These are phyloP conservation scores for Zootermopsis nevadensis DNA, from an alignment of 2,888 invertebrate genomes.

Conservation along the genomic window DNA sequence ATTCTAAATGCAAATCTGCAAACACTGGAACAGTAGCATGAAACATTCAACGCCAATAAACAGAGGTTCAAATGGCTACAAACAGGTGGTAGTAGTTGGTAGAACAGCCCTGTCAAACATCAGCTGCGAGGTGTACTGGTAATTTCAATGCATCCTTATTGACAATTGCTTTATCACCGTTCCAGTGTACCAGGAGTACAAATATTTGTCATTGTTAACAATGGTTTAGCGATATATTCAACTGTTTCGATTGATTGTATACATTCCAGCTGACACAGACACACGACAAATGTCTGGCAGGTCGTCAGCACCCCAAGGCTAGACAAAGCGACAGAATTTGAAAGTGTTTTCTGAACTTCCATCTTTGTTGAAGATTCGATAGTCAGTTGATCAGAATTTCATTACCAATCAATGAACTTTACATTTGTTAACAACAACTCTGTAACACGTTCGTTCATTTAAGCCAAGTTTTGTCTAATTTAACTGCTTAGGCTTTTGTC, in stretches of 20 bases:
- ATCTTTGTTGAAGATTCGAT: too few relatives aligned
- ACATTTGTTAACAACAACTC: too few relatives aligned
- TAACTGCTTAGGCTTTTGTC: too few relatives aligned
- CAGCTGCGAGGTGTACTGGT: not conserved
- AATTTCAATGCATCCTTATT: conserved; percentile 31
- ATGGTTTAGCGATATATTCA: not conserved
- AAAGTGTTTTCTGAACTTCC: too few relatives aligned
- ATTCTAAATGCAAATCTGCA: not conserved
- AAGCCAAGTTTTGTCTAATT: too few relatives aligned
- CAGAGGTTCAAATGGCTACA: not conserved
- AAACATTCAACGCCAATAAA: not conserved
- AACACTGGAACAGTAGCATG: not conserved
- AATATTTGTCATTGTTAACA: conserved; percentile 7
- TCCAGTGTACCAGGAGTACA: not conserved
- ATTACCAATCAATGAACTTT: too few relatives aligned
- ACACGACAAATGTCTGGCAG: not conserved
- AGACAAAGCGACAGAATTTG: too few relatives aligned
- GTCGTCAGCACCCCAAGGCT: too few relatives aligned
- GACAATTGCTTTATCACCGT: conserved; percentile 13
- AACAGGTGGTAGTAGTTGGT: not conserved
- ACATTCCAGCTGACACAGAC: not conserved
- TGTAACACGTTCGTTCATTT: too few relatives aligned
- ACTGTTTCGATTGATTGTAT: not conserved
- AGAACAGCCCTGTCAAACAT: not conserved
- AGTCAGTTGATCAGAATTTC: too few relatives aligned